Evolutionary conservation across 2,113 vertebrate species (phyloP).

Genomic region (Lucifuga dentata): DNA sequence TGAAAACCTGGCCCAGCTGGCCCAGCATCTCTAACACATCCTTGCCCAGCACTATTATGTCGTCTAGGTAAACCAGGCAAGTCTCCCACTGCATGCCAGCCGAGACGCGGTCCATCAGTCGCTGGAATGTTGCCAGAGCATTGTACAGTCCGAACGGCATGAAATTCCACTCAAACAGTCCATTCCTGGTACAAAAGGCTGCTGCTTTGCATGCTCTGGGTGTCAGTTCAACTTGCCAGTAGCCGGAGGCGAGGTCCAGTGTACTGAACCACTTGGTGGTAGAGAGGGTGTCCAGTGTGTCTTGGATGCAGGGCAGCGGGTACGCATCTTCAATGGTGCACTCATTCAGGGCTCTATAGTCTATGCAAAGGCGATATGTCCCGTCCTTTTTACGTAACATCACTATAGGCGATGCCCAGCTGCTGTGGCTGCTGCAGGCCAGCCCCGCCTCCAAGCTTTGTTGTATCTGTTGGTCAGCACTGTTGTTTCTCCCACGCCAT

Average conservation of each 20-base stretch:
- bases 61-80: constrained; percentile 12
- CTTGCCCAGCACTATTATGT: constrained; percentile 15
- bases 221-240: no score
- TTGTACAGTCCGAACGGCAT: no score
- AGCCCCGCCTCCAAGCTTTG: constrained; percentile 20
- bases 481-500: constrained; percentile 40
- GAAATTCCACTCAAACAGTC: no score
- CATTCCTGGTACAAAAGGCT: no score
- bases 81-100: constrained; percentile 32
- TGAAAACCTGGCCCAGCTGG: constrained; percentile 17
- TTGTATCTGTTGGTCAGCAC: constrained; percentile 22
- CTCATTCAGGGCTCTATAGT: no score
- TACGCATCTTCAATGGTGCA: no score
- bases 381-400: constrained; percentile 55
- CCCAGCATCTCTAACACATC: constrained; percentile 32
- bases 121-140: neutral
- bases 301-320: no score
- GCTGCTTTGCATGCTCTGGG: no score
- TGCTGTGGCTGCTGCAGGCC: constrained; percentile 29
- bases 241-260: no score
- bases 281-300: no score
- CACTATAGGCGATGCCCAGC: constrained; percentile 40
- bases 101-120: constrained; percentile 13
- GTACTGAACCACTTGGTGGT: no score
- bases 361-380: neutral